Base-by-base conservation (phyloP, 2,888 invertebrate genomes). In the Orthosia gracilis region DNA sequence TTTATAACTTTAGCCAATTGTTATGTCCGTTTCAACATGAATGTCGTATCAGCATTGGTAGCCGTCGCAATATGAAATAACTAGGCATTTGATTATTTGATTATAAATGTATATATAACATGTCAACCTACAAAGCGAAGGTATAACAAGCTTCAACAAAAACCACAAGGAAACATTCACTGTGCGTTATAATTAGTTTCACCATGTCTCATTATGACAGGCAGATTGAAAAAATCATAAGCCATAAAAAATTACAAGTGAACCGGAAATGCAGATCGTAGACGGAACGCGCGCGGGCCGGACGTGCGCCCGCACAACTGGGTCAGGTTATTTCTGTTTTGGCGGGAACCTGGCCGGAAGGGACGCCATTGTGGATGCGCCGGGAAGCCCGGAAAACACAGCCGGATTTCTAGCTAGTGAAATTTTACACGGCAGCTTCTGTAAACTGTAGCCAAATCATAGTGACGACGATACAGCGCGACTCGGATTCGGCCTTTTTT, bases 251-350 rank as follows among this genome's bases (percentile, higher is more conserved):
- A 94, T 94, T 95, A 95, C 95, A 96, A 90, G 93, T 90, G 89
- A 91, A 94, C 94, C 96, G 96, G 96, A 96, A 96, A 96, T 96
- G 96, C 96, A 95, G 94, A 93, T 92, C 91, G 92, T 89, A 89
- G 91, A 89, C 91, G 90, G 91, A 91, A 93, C 88, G 92, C 90
- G 89, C 89, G 81, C 78, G 89, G 91, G 92, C 94, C 95, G 96
- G 95, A 92, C 91, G 92, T 94, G 94, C 93, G 94, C 90, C 88
- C 93, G 91, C 92, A 94, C 92, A 96, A 95, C 94, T 96, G 91
- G 96, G 96, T 96, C 96, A 96, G 94, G 92, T 94, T 96, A 96
- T 96, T 96, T 96, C 95, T 94, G 95, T 94, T 96, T 96, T 95
- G 96, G 96, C 96, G 96, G 95, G 96, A 96, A 95, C 95, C 94